Percentiles rank a stretch among this genome's conserved stretches.
phyloP scores from a whole-genome alignment of 2,888 invertebrate species.

The Schizaphis graminum region DNA sequence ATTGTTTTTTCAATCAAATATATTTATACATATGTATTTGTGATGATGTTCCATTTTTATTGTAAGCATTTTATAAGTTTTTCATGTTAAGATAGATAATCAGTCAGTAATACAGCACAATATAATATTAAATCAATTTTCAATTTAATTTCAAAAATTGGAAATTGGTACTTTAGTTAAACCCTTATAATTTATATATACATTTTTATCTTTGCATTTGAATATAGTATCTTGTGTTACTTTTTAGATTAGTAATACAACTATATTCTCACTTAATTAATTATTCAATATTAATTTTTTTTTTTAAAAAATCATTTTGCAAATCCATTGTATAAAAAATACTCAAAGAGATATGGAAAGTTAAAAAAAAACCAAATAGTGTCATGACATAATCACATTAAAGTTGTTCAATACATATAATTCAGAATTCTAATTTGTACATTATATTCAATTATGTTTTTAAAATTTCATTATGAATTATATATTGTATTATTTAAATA shows the following conservation, averaged over 20 bases:
- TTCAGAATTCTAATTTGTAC: neutral
- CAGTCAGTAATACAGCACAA: neutral
- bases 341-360: neutral
- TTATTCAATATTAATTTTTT: neutral
- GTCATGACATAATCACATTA: neutral
- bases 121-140: neutral
- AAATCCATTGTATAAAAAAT: neutral
- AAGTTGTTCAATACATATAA: neutral
- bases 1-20: constrained; percentile 21
- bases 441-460: neutral
- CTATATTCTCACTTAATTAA: neutral
- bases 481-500: too few species aligned
- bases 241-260: neutral
- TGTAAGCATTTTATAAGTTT: neutral
- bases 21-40: neutral
- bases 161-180: neutral
- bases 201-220: neutral
- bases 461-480: neutral
- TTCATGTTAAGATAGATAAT: neutral
- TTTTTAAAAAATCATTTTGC: neutral
- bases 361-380: neutral
- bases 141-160: neutral
- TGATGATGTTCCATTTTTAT: neutral
- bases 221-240: neutral
- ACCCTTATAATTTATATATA: neutral